Evolutionary conservation across 35 echinoderm and acorn worm species (phyloP).

Genomic region (Diadema setosum): DNA sequence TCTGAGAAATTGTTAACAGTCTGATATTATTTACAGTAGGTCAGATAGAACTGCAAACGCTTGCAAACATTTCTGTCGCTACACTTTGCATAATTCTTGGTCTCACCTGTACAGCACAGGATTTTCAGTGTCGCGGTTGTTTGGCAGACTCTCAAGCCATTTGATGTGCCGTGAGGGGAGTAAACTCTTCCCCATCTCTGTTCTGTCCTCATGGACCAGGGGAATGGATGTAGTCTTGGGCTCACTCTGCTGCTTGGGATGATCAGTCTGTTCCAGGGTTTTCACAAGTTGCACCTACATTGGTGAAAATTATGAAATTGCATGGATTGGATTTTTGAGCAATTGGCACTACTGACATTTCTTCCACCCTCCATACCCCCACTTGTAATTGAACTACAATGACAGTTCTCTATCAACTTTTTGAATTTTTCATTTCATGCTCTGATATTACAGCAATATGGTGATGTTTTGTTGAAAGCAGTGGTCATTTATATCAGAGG

Average conservation of each 20-base stretch:
- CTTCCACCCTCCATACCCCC: too few species aligned
- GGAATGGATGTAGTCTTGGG: constrained; percentile 54
- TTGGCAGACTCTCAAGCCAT: constrained; percentile 92
- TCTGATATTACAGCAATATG: too few species aligned
- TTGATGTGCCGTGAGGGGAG: constrained; percentile 48
- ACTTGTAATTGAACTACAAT: too few species aligned
- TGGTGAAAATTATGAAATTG: background rate
- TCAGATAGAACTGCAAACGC: background rate
- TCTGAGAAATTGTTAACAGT: background rate
- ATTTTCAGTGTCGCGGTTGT: constrained; percentile 86
- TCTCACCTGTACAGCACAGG: constrained; percentile 85
- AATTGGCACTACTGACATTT: too few species aligned
- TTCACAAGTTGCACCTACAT: constrained; percentile 84
- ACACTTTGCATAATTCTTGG: background rate
- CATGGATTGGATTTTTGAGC: too few species aligned
- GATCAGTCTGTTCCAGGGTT: constrained; percentile 67
- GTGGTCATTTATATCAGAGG: too few species aligned
- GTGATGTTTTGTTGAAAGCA: too few species aligned
- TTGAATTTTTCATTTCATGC: too few species aligned
- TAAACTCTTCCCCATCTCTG: constrained; percentile 81
- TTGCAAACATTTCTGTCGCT: background rate
- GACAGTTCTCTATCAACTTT: too few species aligned
- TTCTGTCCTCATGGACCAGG: constrained; percentile 75
- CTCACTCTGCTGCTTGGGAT: background rate
- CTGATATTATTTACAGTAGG: background rate